Evolutionary conservation across 2,888 invertebrate species (phyloP), one percentile per base, ranked within the genome.

Genomic region (Spicauda simplicius): DNA sequence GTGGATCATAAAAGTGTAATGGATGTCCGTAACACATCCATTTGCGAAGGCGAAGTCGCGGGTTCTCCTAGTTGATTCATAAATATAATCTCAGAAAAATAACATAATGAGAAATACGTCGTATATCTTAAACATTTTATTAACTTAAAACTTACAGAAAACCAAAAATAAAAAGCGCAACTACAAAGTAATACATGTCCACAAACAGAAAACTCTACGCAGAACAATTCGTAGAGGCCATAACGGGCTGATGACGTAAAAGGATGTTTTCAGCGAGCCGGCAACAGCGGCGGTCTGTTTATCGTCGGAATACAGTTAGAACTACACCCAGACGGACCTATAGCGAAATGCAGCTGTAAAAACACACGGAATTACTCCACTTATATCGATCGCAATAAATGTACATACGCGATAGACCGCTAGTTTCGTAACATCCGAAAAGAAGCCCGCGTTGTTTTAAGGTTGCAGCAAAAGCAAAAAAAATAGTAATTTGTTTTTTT

Each of bases 211-310:
- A 76, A 75, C 72, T 74, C 73, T 78, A 77, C 61, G 67, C 61
- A 57, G 56, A 67, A 67, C 75, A 80, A 78, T 78, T 81, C 79
- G 80, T 80, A 79, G 80, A 80, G 86, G 80, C 88, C 87, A 87
- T 87, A 86, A 83, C 84, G 82, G 81, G 83, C 77, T 75, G 91
- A 90, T 93, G 91, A 92, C 91, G 92, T 91, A 92, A 92, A 92
- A 93, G 92, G 92, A 92, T 92, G 92, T 92, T 91, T 92, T 91
- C 91, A 90, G 87, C 91, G 83, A 82, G 84, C 83, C 87, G 84
- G 91, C 84, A 88, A 86, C 84, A 78, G 83, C 80, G 82, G 85
- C 85, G 85, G 90, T 90, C 92, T 93, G 92, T 90, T 92, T 92
- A 91, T 90, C 90, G 91, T 93, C 91, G 78, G 81, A 80, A 76